A percentile compares a stretch with the other conserved stretches of the same genome.
Evolutionary conservation across 1,140 invertebrate genomes (phyloP).

Genomic region (Penaeus japonicus): DNA sequence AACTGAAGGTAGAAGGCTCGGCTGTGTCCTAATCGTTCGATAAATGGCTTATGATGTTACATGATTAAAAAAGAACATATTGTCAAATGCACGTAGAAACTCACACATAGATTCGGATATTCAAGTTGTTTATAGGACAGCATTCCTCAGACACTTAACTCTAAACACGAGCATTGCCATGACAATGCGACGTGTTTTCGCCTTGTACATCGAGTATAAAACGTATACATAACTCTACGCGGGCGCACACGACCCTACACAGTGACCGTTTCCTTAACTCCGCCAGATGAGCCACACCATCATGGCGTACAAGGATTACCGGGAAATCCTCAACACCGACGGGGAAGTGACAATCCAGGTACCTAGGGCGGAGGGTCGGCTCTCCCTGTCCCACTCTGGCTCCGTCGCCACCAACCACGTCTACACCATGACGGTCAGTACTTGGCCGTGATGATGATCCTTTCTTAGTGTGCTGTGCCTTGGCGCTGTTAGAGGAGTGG

Average conservation of each 20-base stretch:
- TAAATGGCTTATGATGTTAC: neutral
- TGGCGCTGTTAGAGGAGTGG: too few species aligned
- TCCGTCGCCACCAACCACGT: neutral
- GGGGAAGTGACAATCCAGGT: neutral
- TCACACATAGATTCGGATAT: too few species aligned
- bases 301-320: neutral
- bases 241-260: too few species aligned
- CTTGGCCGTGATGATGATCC: neutral
- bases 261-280: neutral
- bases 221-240: too few species aligned
- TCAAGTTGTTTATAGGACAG: too few species aligned
- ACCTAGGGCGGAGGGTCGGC: slow-evolving; percentile 1
- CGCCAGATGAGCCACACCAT: neutral
- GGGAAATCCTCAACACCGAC: slow-evolving; percentile 18
- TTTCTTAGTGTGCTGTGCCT: neutral
- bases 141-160: too few species aligned
- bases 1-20: neutral
- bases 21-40: neutral
- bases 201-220: too few species aligned
- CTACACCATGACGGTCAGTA: slow-evolving; percentile 22
- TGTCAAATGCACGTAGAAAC: too few species aligned
- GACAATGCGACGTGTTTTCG: too few species aligned
- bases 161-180: too few species aligned
- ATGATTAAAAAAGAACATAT: too few species aligned
- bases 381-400: slow-evolving; percentile 2